phyloP scores from a whole-genome alignment of 1,140 invertebrate genomes.

The Scaptomyza pallida region DNA sequence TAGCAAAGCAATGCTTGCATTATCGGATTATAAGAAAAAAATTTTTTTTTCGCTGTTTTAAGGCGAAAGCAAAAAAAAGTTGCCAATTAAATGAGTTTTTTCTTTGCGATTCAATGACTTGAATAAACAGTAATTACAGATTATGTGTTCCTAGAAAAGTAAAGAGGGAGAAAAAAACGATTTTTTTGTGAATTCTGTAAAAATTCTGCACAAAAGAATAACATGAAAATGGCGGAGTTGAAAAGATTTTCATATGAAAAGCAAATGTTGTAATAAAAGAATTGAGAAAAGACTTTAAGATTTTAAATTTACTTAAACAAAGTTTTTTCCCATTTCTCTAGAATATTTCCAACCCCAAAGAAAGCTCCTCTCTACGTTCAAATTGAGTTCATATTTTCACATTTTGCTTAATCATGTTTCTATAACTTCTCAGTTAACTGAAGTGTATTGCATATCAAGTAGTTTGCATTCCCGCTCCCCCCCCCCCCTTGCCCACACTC shows the following conservation, averaged over 20 bases:
- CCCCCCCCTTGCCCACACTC: conserved; percentile 6
- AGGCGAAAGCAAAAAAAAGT: background rate
- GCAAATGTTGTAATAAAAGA: too few species aligned
- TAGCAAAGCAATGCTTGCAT: conserved; percentile 8
- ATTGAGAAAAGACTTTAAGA: too few species aligned
- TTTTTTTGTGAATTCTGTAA: too few species aligned
- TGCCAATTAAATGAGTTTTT: conserved; percentile 1
- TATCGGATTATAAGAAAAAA: background rate
- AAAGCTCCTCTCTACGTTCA: background rate
- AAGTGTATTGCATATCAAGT: conserved; percentile 1
- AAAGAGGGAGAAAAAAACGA: too few species aligned
- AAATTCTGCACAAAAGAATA: background rate
- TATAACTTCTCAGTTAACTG: background rate
- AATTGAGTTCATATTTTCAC: background rate
- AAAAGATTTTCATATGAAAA: background rate
- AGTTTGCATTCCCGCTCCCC: background rate
- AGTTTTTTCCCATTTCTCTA: too few species aligned
- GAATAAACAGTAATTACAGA: background rate
- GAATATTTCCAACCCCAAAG: too few species aligned
- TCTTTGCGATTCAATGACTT: background rate
- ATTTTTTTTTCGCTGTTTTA: too few species aligned
- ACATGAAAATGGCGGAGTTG: too few species aligned
- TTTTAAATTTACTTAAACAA: too few species aligned
- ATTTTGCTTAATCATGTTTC: background rate
- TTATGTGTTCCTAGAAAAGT: background rate